phyloP scores from a whole-genome alignment of 2,888 invertebrate species.

The Anagyrus pseudococci region DNA sequence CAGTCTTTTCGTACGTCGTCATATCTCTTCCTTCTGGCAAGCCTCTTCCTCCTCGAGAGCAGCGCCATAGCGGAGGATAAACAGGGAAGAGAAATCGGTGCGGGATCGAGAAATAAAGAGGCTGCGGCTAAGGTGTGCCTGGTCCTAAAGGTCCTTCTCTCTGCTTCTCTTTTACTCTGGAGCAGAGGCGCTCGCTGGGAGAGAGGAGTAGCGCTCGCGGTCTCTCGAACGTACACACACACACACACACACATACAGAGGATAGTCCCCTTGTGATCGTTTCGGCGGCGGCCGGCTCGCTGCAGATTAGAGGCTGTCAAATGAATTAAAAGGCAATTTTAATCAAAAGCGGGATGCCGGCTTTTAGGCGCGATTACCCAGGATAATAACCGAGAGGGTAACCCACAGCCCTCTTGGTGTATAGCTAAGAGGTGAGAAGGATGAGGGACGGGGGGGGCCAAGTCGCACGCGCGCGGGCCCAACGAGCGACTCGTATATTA shows the following conservation, averaged over 20 bases:
- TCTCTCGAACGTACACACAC: too few relatives aligned
- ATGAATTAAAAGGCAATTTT: conserved; percentile 63
- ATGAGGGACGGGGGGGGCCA: conserved; percentile 32
- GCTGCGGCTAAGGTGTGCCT: too few relatives aligned
- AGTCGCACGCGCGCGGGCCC: conserved; percentile 1
- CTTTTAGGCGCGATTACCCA: conserved; percentile 61
- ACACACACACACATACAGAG: conserved; percentile 23
- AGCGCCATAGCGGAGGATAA: not conserved
- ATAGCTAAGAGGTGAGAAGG: too few relatives aligned
- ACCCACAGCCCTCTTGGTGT: conserved; percentile 29
- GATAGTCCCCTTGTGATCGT: conserved; percentile 51
- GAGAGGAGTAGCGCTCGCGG: too few relatives aligned
- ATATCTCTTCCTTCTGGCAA: not conserved
- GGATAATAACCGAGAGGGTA: conserved; percentile 59
- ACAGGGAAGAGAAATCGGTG: conserved; percentile 7
- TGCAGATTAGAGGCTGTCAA: conserved; percentile 62
- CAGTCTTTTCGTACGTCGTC: conserved; percentile 8
- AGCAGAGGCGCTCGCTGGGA: conserved; percentile 28
- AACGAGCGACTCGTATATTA: conserved; percentile 29
- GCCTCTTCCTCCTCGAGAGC: not conserved
- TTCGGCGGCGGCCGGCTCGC: conserved; percentile 49
- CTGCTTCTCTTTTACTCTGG: too few relatives aligned
- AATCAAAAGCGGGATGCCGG: conserved; percentile 57
- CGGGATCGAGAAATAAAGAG: conserved; percentile 15
- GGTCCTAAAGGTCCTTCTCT: too few relatives aligned